Base-by-base conservation (phyloP, 2,888 invertebrate species). In the Lasioglossum calceatum region DNA sequence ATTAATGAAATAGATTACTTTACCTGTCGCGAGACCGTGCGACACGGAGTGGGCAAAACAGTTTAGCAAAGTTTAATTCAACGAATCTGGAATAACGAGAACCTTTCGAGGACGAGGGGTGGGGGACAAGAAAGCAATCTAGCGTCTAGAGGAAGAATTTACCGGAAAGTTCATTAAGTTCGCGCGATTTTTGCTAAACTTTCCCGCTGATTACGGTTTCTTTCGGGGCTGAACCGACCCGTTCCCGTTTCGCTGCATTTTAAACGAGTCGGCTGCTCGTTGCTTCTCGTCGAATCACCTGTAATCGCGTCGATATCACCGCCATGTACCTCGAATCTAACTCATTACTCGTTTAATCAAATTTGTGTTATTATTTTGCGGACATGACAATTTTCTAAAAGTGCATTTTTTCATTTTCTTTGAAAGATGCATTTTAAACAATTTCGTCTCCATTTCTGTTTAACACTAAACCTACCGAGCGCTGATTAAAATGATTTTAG, bases 81-180 rank as follows among this genome's bases (percentile, higher is more conserved):
- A 27, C 61, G 61, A 61, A 61, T 32, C 61, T 27, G 27, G 61
- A 16, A 32, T 61, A 27, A 27, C 14, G 61, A 14, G 61, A 61
- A 61, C 27, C 27, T 27, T 27, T 67, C 32, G 32, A 64, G 39
- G 19, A 32, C 50, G 70, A 50, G 67, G 23, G 19, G 76, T 19
- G 14, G 3, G 78, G 27, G 19, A 50, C 42, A 64, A 77, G 64
- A 58, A 67, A 67, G 77, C 58, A 84, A 84, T 47, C 70, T 39
- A 32, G 8, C 70, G 8, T 23, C 10, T 4, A 19, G 2, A 16
- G 4, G 70, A 23, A 23, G 23, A 47, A 47, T 82, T 54, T n/a
- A 16, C 36, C 23, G 14, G 36, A 74, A 75, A 77, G 72, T 77
- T 75, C 47, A 75, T 78, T 64, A 85, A 77, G 85, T 39, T 27